Conservation (phyloP, 1,140 invertebrate species). For the Drosophila arawakana region DNA sequence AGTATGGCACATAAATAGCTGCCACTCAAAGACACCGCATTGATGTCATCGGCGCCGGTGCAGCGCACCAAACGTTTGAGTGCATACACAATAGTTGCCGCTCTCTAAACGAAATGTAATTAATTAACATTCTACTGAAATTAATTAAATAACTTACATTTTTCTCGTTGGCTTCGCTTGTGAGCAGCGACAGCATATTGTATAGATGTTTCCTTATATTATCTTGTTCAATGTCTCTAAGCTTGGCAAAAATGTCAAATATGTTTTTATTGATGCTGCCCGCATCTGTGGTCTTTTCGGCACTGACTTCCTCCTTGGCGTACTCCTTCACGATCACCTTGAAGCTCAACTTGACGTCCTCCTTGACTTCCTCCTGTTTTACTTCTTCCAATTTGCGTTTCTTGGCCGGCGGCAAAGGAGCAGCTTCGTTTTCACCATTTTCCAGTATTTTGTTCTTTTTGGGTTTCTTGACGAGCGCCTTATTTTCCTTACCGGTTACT, state of each 20-base stretch:
- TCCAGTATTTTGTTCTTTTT: no score
- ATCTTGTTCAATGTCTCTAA: background rate
- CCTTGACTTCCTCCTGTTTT: no score
- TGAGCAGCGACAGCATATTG: background rate
- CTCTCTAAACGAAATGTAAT: constrained; percentile 27
- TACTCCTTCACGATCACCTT: no score
- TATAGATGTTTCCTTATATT: background rate
- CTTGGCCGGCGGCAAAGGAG: no score
- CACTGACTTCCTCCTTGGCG: no score
- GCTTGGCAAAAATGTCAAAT: background rate
- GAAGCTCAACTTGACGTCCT: no score
- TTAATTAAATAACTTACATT: background rate
- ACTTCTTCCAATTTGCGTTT: no score
- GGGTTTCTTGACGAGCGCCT: background rate
- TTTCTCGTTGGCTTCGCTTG: background rate
- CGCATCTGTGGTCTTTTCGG: background rate
- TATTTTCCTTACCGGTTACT: background rate
- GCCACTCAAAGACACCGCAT: constrained; percentile 31
- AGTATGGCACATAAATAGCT: constrained; percentile 47
- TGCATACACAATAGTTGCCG: constrained; percentile 49
- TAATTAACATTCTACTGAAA: background rate
- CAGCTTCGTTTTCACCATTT: no score
- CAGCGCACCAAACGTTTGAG: constrained; percentile 60
- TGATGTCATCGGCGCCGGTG: constrained; percentile 58
- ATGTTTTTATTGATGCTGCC: background rate